Evolutionary conservation across 2,113 vertebrate genomes (phyloP).

Genomic region (Holacanthus passer): DNA sequence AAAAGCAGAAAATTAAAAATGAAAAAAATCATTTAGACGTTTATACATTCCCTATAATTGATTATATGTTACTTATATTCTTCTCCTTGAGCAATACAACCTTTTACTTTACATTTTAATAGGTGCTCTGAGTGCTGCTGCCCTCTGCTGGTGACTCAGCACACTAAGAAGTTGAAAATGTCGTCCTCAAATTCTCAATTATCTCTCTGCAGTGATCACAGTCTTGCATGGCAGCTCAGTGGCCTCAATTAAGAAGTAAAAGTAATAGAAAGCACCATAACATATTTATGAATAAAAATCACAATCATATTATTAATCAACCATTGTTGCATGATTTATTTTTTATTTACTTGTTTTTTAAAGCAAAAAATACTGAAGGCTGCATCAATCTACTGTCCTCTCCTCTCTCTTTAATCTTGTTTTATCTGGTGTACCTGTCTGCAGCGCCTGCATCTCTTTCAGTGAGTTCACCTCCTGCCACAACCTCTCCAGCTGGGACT

Average conservation of each 20-base stretch:
- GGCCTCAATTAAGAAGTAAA: background rate
- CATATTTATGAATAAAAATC: background rate
- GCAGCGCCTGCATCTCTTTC: conserved; percentile 96
- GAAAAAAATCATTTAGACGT: background rate
- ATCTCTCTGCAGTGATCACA: background rate
- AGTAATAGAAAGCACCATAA: background rate
- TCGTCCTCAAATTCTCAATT: background rate
- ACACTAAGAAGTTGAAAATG: conserved; percentile 2
- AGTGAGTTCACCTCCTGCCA: conserved; percentile 97
- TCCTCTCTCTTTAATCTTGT: conserved; percentile 11
- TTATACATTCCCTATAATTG: background rate
- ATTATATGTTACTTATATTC: background rate
- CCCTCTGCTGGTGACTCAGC: conserved; percentile 59
- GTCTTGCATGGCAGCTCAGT: background rate
- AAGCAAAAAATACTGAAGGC: background rate
- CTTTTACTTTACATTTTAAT: background rate
- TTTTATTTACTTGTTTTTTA: background rate
- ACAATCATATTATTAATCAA: background rate
- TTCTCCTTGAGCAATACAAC: background rate
- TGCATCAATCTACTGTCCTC: background rate
- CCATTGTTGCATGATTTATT: background rate
- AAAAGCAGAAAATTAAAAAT: background rate
- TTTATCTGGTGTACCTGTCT: conserved; percentile 88
- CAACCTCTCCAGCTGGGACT: conserved; percentile 91
- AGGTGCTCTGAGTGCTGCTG: conserved; percentile 18